Evolutionary conservation across 2,888 invertebrate species (phyloP).

Genomic region (Aphidoletes aphidimyza): DNA sequence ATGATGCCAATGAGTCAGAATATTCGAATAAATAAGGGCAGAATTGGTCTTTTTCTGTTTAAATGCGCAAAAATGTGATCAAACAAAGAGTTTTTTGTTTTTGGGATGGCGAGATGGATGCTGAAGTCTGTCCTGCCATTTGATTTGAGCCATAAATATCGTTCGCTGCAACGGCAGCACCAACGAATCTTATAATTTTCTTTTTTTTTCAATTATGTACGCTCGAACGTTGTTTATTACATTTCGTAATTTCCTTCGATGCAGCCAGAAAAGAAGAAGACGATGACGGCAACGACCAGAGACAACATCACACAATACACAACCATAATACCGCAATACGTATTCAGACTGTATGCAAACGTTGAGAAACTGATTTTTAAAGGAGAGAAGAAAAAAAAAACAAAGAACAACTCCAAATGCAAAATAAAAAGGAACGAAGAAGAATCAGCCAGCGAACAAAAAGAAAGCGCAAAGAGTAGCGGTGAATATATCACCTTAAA

Average conservation of each 20-base stretch:
- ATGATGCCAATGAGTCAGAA: conserved; percentile 38
- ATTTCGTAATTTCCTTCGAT: background rate
- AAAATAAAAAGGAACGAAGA: background rate
- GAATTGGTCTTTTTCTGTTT: background rate
- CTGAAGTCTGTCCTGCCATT: conserved; percentile 32
- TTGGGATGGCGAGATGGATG: background rate
- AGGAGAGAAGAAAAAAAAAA: background rate
- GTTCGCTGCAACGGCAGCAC: conserved; percentile 4
- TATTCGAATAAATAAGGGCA: conserved; percentile 39
- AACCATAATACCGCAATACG: background rate
- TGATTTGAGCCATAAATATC: conserved; percentile 28
- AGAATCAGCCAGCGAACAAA: background rate
- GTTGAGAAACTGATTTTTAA: background rate
- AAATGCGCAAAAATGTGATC: background rate
- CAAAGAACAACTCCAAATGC: background rate
- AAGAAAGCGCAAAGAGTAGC: conserved; percentile 49
- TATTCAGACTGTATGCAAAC: background rate
- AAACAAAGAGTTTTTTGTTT: conserved; percentile 37
- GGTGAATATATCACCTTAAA: conserved; percentile 46
- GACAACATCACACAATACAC: background rate
- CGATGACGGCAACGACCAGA: too few species aligned
- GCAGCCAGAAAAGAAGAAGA: too few species aligned
- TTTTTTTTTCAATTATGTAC: conserved; percentile 47
- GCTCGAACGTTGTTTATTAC: conserved; percentile 49
- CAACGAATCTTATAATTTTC: conserved; percentile 51